A percentile compares a stretch with the other conserved stretches of the same genome.
Evolutionary conservation across 2,888 invertebrate species (phyloP).

Genomic region (Lasioglossum malachurum): DNA sequence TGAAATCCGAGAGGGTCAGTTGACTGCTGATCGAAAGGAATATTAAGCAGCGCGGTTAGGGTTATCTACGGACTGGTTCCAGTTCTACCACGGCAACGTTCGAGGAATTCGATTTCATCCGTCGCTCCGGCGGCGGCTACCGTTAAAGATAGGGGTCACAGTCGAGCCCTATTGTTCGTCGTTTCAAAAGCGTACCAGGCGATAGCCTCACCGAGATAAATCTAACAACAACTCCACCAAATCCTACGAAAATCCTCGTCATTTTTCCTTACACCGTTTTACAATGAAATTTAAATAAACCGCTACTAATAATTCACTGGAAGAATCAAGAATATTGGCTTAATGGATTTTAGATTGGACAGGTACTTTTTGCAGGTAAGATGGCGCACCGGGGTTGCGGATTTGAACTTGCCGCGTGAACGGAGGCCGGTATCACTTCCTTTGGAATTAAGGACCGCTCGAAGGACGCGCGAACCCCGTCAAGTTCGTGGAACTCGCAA

Average conservation of each 20-base stretch:
- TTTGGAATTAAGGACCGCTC: constrained; percentile 44
- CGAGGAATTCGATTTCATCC: constrained; percentile 54
- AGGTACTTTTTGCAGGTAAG: neutral
- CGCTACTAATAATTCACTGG: neutral
- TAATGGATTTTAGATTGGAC: neutral
- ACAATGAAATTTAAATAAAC: neutral
- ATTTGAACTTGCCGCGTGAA: constrained; percentile 19
- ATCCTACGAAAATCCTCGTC: neutral
- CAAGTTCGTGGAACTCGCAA: constrained; percentile 67
- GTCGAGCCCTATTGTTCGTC: neutral
- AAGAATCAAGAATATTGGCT: neutral
- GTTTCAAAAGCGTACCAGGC: neutral
- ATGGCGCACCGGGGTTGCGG: neutral
- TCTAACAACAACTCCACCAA: neutral
- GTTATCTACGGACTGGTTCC: constrained; percentile 55
- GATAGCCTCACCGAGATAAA: neutral
- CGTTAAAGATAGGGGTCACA: constrained; percentile 42
- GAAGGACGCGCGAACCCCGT: constrained; percentile 47
- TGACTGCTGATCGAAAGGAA: constrained; percentile 60
- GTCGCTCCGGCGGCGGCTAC: neutral
- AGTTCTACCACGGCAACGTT: constrained; percentile 40
- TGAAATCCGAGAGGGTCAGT: constrained; percentile 67
- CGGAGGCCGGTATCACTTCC: constrained; percentile 7
- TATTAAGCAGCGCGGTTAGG: constrained; percentile 61
- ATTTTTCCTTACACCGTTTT: neutral